phyloP scores from a whole-genome alignment of 1,140 invertebrate species.

The Drosophila malerkotliana region DNA sequence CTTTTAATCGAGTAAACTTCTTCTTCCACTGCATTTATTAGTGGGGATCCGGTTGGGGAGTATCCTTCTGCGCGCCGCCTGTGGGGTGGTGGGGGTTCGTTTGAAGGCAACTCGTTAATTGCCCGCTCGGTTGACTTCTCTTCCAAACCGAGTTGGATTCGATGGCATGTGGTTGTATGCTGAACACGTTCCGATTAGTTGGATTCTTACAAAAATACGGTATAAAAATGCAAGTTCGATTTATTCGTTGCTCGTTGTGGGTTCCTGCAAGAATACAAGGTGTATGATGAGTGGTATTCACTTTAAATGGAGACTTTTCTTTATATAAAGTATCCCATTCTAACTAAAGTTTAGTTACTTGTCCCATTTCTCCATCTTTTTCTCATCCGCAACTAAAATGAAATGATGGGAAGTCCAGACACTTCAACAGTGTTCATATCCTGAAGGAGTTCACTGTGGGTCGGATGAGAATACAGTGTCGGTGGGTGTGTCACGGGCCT shows the following conservation, averaged over 20 bases:
- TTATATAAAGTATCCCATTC: too few relatives aligned
- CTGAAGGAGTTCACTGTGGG: slow-evolving; percentile 1
- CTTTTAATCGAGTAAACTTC: slow-evolving; percentile 90
- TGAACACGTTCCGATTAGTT: slow-evolving; percentile 43
- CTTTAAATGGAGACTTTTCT: too few relatives aligned
- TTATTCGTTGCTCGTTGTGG: slow-evolving; percentile 68
- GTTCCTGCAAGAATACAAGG: slow-evolving; percentile 44
- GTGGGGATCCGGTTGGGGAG: slow-evolving; percentile 77
- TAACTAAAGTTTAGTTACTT: too few relatives aligned
- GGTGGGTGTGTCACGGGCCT: slow-evolving; percentile 29
- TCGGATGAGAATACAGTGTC: not conserved
- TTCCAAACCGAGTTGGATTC: slow-evolving; percentile 9
- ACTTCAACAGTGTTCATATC: too few relatives aligned
- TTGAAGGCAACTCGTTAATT: slow-evolving; percentile 39
- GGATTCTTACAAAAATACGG: slow-evolving; percentile 41
- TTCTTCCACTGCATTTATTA: slow-evolving; percentile 89
- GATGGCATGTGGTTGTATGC: slow-evolving; percentile 45
- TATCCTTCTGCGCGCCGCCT: slow-evolving; percentile 34
- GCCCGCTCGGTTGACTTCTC: slow-evolving; percentile 20
- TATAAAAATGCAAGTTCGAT: slow-evolving; percentile 70
- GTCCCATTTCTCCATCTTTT: too few relatives aligned
- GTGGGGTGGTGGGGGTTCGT: slow-evolving; percentile 31
- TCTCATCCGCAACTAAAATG: too few relatives aligned
- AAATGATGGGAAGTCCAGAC: not conserved
- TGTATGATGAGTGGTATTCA: slow-evolving; percentile 11